Conservation (phyloP, 2,888 invertebrate genomes). For the Crematogaster levior region DNA sequence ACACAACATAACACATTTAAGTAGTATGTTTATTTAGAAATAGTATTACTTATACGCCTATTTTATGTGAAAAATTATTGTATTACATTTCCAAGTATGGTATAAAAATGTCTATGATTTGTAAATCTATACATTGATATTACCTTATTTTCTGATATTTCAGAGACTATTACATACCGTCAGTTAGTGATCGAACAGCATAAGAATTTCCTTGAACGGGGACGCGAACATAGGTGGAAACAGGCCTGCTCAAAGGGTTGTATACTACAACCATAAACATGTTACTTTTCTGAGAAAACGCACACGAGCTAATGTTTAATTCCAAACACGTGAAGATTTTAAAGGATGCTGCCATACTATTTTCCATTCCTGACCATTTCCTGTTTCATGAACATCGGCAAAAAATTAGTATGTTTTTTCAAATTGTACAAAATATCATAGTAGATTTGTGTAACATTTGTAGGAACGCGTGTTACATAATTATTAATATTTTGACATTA, state of each 20-base stretch:
- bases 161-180: constrained; percentile 85
- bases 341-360: neutral
- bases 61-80: constrained; percentile 1
- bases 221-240: constrained; percentile 88
- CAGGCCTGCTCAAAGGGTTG: constrained; percentile 91
- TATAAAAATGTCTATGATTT: neutral
- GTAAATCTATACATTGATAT: neutral
- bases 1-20: neutral
- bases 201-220: constrained; percentile 88
- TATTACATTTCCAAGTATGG: neutral
- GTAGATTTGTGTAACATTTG: neutral
- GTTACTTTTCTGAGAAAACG: constrained; percentile 88
- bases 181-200: constrained; percentile 84
- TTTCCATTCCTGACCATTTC: constrained; percentile 65
- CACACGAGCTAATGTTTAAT: constrained; percentile 93
- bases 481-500: neutral
- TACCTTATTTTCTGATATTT: neutral
- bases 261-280: constrained; percentile 92
- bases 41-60: neutral
- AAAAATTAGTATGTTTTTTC: neutral
- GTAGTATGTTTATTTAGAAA: neutral
- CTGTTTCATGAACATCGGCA: constrained; percentile 56
- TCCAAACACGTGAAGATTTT: constrained; percentile 87
- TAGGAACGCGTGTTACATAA: neutral
- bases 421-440: neutral